These are phyloP conservation scores for Cebus imitator DNA, from an alignment of 2,113 vertebrate genomes.

Conservation along the genomic window DNA sequence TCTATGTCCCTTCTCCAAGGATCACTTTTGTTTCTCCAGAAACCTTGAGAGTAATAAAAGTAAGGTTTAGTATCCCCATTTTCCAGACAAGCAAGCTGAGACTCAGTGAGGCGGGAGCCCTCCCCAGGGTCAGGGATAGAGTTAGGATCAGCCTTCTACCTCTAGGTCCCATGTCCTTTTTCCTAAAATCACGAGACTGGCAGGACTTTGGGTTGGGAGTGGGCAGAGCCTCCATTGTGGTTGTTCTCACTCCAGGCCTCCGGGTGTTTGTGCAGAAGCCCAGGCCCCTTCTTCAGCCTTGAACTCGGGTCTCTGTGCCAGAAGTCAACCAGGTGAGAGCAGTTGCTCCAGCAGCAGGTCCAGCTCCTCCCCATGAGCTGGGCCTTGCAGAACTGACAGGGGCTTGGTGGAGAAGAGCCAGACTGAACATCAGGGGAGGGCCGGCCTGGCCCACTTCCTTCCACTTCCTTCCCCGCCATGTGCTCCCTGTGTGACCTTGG, in stretches of 20 bases:
- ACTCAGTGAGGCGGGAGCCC: not conserved
- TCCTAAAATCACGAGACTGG: not conserved
- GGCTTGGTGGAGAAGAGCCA: not conserved
- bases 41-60: not conserved
- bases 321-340: not conserved
- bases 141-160: not conserved
- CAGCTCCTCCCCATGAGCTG: rapidly evolving
- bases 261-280: not conserved
- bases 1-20: not conserved
- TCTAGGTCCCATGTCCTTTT: not conserved
- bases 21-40: not conserved
- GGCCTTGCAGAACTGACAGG: not conserved
- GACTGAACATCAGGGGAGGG: not conserved
- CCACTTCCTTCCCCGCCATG: not conserved
- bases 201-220: not conserved
- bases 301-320: not conserved
- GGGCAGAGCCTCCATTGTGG: not conserved
- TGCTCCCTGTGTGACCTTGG: not conserved
- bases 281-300: not conserved
- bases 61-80: not conserved
- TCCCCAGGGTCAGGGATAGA: not conserved
- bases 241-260: not conserved
- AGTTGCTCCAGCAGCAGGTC: not conserved
- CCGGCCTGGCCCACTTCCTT: not conserved
- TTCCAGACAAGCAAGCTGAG: not conserved